Evolutionary conservation across 2,113 vertebrate species (phyloP), one percentile per base, ranked within the genome.

Genomic region (Sinosuthora webbiana): DNA sequence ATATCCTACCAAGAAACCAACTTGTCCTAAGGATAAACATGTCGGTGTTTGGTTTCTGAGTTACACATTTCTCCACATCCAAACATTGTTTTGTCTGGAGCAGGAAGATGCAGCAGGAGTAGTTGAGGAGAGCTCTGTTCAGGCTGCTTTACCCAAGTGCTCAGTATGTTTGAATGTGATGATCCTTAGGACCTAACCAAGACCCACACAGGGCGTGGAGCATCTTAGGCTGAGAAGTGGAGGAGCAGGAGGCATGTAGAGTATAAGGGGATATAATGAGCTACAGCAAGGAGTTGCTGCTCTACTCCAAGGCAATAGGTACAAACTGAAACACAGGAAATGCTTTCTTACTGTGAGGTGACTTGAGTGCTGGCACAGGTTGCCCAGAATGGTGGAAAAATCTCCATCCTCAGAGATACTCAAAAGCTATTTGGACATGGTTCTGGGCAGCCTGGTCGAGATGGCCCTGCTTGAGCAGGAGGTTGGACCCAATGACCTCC

Each of bases 351-450:
- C 9, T 35, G 21, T 69, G 21, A 63, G 49, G 7, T 60, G 22
- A 44, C 4, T 0, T 0, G 2, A 84, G 39, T 21, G 11, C 59
- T 82, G 49, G 18, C 11, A 49, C 31, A 35, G 49, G 13, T 41
- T 82, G 39, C 18, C 21, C 18, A 7, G 64, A 44, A 42, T 9
- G 3, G 5, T 68, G 44, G 31, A 35, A 7, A n/a, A 39, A 33
- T 92, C 35, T 62, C n/a, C 41, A 14, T 65, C 27, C 25, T 67
- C 37, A 50, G 63, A 57, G 47, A 22, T 39, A 16, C 0, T 65
- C 27, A 41, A 2, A 56, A 80, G 41, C 23, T 23, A 0, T 45
- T 25, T 56, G 37, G 53, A 3, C 22, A 1, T 1, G 4, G 13
- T 47, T 56, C 41, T 89, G 45, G 35, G 15, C 50, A 60, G 22